phyloP scores from a whole-genome alignment of 2,888 invertebrate genomes.

The Molorchus minor region DNA sequence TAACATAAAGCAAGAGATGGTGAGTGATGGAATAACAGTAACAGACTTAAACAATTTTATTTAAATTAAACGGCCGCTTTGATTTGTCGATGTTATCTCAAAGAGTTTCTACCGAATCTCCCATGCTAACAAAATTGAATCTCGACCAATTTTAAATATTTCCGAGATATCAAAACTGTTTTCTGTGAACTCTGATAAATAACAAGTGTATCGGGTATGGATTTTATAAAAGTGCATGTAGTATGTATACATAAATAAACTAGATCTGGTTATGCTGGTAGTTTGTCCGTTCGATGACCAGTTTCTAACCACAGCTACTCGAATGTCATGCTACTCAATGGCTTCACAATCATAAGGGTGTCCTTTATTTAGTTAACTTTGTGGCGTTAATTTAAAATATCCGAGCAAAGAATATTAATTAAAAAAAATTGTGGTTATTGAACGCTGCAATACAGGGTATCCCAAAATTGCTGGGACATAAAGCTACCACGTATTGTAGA shows the following conservation, averaged over 20 bases:
- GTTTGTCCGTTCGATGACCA: conserved; percentile 16
- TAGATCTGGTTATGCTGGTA: conserved; percentile 18
- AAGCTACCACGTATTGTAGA: too few species aligned
- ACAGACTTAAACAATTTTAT: conserved; percentile 8
- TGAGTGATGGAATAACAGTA: conserved; percentile 5
- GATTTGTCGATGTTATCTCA: not conserved
- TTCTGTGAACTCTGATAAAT: too few species aligned
- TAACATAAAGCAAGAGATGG: conserved; percentile 6
- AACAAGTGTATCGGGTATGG: conserved; percentile 11
- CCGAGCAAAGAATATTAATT: too few species aligned
- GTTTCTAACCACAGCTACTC: conserved; percentile 25
- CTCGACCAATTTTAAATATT: not conserved
- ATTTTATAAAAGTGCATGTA: too few species aligned
- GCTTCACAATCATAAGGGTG: conserved; percentile 14
- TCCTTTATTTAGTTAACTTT: not conserved
- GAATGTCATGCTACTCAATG: conserved; percentile 15
- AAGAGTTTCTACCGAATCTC: not conserved
- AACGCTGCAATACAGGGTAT: too few species aligned
- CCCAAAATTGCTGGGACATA: too few species aligned
- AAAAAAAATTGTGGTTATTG: too few species aligned
- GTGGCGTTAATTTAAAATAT: not conserved
- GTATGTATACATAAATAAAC: conserved; percentile 15
- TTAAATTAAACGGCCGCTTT: conserved; percentile 4
- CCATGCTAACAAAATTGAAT: too few species aligned
- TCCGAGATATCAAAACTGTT: too few species aligned